Conservation (phyloP, 2,888 invertebrate genomes). For the Ligdia adustata region DNA sequence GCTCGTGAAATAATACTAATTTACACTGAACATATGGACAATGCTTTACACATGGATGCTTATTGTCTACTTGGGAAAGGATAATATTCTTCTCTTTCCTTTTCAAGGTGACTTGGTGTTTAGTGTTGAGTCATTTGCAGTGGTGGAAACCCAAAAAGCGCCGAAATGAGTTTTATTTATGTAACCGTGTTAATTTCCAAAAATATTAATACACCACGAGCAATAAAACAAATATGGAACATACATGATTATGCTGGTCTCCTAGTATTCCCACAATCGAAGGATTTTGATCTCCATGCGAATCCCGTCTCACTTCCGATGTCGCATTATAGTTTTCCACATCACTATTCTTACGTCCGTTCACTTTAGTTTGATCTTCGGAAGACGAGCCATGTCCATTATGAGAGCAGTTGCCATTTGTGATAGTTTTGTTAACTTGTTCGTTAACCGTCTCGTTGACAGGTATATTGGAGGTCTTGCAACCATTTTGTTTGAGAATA, state of each 20-base stretch:
- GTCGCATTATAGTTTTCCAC: constrained; percentile 45
- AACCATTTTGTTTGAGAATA: constrained; percentile 49
- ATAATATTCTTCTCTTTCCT: too few relatives aligned
- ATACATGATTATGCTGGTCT: constrained; percentile 80
- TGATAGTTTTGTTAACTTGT: constrained; percentile 46
- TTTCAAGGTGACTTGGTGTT: constrained; percentile 1
- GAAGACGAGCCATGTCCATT: constrained; percentile 32
- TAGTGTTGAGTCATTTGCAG: constrained; percentile 14
- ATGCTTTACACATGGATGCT: too few relatives aligned
- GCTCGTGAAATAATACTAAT: neutral
- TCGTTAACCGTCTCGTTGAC: constrained; percentile 69
- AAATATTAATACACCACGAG: too few relatives aligned
- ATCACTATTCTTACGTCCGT: constrained; percentile 53
- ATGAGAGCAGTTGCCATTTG: constrained; percentile 43
- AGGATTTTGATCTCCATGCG: constrained; percentile 71
- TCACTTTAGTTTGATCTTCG: constrained; percentile 43
- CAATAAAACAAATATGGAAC: constrained; percentile 43
- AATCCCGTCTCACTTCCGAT: constrained; percentile 59
- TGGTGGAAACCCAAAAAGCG: constrained; percentile 26
- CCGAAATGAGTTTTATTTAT: constrained; percentile 14
- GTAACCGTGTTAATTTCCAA: too few relatives aligned
- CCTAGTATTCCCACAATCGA: constrained; percentile 82
- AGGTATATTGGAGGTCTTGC: constrained; percentile 46
- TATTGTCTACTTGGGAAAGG: too few relatives aligned
- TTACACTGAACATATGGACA: neutral